A percentile compares a stretch with the other conserved stretches of the same genome.
phyloP scores from a whole-genome alignment of 2,113 vertebrate genomes.

The Donacobius atricapilla region DNA sequence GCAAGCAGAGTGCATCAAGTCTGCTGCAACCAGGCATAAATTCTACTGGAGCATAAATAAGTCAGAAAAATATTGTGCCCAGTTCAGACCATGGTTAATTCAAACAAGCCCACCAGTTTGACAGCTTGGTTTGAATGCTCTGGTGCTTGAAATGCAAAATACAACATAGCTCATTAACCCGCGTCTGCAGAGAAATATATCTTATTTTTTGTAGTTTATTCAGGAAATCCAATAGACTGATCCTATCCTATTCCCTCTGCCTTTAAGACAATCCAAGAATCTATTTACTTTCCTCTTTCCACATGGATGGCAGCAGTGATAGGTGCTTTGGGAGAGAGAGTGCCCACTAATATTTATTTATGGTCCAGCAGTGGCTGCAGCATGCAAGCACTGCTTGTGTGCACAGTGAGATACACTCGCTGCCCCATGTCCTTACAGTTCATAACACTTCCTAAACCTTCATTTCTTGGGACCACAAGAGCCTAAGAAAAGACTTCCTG shows the following conservation, averaged over 20 bases:
- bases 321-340: slow-evolving; percentile 49
- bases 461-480: background rate
- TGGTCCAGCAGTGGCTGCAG: background rate
- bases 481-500: background rate
- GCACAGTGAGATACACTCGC: background rate
- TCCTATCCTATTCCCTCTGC: slow-evolving; percentile 24
- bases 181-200: background rate
- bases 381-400: background rate
- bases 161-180: slow-evolving; percentile 36
- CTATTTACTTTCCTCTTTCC: slow-evolving; percentile 53
- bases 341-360: slow-evolving; percentile 57
- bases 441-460: background rate
- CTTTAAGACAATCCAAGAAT: slow-evolving; percentile 53
- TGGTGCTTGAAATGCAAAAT: slow-evolving; percentile 50
- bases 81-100: background rate
- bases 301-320: slow-evolving; percentile 44
- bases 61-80: background rate
- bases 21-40: background rate
- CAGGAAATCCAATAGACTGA: slow-evolving; percentile 40
- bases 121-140: slow-evolving; percentile 28
- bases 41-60: background rate
- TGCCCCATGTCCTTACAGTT: background rate
- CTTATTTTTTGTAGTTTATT: slow-evolving; percentile 30
- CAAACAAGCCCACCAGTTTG: slow-evolving; percentile 10
- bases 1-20: accelerated